Evolutionary conservation across 2,113 vertebrate genomes (phyloP).

Genomic region (Smithornis capensis): DNA sequence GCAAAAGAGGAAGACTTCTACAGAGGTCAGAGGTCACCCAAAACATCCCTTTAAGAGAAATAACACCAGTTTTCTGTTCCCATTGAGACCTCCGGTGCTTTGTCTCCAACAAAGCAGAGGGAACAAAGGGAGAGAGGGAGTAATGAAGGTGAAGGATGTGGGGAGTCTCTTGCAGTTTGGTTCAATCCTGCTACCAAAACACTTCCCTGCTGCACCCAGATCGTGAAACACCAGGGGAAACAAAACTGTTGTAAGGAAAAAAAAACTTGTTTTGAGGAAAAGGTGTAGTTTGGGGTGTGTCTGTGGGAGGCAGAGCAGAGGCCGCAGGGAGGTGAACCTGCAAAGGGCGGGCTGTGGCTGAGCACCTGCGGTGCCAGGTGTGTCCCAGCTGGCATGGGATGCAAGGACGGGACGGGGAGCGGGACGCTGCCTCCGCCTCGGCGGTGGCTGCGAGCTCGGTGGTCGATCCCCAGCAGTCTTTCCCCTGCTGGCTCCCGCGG

Average conservation of each 20-base stretch:
- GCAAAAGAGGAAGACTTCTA: slow-evolving; percentile 81
- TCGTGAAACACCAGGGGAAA: rapidly evolving
- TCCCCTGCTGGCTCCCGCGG: slow-evolving; percentile 2
- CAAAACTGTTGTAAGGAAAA: neutral
- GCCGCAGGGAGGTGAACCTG: neutral
- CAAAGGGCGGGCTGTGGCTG: neutral
- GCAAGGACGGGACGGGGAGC: neutral
- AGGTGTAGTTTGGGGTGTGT: neutral
- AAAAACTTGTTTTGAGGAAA: neutral
- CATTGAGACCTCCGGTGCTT: slow-evolving; percentile 46
- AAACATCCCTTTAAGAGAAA: slow-evolving; percentile 79
- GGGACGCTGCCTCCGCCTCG: neutral
- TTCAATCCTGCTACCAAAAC: neutral
- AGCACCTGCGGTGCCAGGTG: neutral
- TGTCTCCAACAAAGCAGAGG: neutral
- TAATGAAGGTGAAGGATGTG: rapidly evolving
- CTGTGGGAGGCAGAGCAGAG: neutral
- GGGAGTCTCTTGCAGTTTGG: neutral
- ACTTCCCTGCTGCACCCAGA: neutral
- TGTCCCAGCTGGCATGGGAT: neutral
- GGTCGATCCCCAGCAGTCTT: neutral
- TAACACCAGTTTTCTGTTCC: slow-evolving; percentile 29
- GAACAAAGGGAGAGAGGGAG: neutral
- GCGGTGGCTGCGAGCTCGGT: neutral
- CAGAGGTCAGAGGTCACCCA: slow-evolving; percentile 78